Base-by-base conservation (phyloP, 2,797 vertebrate species). In the Limosa lapponica region DNA sequence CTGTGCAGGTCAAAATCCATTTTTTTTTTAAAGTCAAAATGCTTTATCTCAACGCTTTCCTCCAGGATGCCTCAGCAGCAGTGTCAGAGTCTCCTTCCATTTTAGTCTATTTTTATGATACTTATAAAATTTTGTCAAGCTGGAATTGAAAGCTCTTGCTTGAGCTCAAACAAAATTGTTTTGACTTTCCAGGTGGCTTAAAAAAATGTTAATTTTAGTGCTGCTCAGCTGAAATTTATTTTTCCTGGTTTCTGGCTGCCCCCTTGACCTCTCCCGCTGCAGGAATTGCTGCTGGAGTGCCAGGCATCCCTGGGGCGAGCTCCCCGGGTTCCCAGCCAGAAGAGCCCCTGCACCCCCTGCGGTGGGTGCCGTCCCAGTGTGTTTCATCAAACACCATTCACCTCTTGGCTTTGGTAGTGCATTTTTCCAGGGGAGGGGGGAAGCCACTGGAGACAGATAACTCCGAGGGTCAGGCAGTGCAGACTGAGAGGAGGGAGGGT, bases 311-410 rank as follows among this genome's bases (percentile, higher is more conserved):
- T 30, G 36, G 24, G 15, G 11, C 0, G 2, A 48, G 36, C 36
- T 37, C 16, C 25, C 12, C 1, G 0, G 34, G 12, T 39, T 27
- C 52, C 46, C 37, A 65, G 48, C 44, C 58, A 7, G 30, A 37
- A 27, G 24, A 48, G 28, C 10, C 49, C 34, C 30, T 23, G 44
- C 0, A 0, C 61, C 32, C 5, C 0, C 44, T 41, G 74, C 51
- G 18, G 23, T 15, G 25, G 64, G 17, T 10, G 51, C 19, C 1
- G 0, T n/a, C 32, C 71, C 14, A 6, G 20, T 30, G 34, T 11
- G 32, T 58, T 57, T 17, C 71, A n/a, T 48, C 32, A 48, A 16
- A 28, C 12, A 6, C 28, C 57, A n/a, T 20, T 6, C 13, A 16
- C 10, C 58, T 8, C 0, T 7, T 37, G 57, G 43, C 61, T 51